These are phyloP conservation scores for Plemyria rubiginata DNA, from an alignment of 2,888 invertebrate species.

Conservation along the genomic window DNA sequence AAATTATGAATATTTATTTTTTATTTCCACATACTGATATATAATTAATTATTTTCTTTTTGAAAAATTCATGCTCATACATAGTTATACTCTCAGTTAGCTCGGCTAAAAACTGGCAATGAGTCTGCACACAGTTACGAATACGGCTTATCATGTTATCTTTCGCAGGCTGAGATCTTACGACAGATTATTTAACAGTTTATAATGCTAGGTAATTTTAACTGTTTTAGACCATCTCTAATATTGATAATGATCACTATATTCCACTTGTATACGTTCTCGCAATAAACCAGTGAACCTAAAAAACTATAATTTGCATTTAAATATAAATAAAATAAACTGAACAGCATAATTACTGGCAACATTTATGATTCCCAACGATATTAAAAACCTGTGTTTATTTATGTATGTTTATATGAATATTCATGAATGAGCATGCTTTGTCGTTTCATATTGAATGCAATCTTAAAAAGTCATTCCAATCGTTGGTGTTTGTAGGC, in stretches of 20 bases:
- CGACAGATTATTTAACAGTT: constrained; percentile 1
- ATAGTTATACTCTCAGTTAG: no score
- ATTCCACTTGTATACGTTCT: constrained; percentile 18
- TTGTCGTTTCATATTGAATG: constrained; percentile 20
- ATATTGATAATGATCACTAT: constrained; percentile 18
- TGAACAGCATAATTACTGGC: constrained; percentile 25
- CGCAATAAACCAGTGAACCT: constrained; percentile 17
- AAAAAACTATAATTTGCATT: constrained; percentile 22
- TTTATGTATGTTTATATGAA: constrained; percentile 25
- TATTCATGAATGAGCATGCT: constrained; percentile 32
- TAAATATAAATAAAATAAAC: constrained; percentile 25
- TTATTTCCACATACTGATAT: no score
- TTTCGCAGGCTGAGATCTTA: neutral
- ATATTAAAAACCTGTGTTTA: constrained; percentile 26
- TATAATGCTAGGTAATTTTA: constrained; percentile 9
- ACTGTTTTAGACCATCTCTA: constrained; percentile 5
- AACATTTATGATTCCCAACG: constrained; percentile 25
- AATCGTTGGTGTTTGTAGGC: constrained; percentile 9
- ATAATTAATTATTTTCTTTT: no score
- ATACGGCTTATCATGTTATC: neutral
- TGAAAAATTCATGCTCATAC: no score
- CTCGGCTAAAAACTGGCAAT: neutral
- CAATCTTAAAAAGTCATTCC: constrained; percentile 12
- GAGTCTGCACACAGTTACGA: neutral
- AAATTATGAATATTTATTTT: no score